These are phyloP conservation scores for Oedothorax gibbosus DNA, from an alignment of 1,140 invertebrate genomes.

Conservation along the genomic window DNA sequence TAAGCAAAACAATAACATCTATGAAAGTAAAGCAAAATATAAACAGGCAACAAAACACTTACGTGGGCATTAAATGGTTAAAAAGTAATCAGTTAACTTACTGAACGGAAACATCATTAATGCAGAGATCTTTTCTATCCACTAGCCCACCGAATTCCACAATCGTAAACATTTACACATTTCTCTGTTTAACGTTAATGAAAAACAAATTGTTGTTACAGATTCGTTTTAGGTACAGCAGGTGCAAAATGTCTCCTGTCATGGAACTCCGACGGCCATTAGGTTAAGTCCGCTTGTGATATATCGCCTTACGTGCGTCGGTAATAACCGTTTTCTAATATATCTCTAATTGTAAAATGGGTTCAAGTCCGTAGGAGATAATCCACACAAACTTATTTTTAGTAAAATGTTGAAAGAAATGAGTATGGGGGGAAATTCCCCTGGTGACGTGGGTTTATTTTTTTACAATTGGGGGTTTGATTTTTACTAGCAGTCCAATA, in stretches of 20 bases:
- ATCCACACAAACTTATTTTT: neutral
- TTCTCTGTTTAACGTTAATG: neutral
- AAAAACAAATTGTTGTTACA: neutral
- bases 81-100: neutral
- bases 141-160: neutral
- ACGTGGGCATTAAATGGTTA: too few relatives aligned
- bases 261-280: neutral
- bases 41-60: too few relatives aligned
- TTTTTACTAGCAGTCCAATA: too few relatives aligned
- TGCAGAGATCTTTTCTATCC: neutral
- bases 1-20: too few relatives aligned
- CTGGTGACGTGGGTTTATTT: too few relatives aligned
- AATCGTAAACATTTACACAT: conserved; percentile 22
- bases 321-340: conserved; percentile 23
- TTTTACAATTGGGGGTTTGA: too few relatives aligned
- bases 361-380: neutral
- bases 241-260: conserved; percentile 21
- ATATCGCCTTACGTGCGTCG: conserved; percentile 20
- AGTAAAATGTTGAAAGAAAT: neutral
- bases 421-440: neutral
- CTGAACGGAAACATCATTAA: conserved; percentile 17
- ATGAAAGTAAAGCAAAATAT: too few relatives aligned
- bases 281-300: neutral
- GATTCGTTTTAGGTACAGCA: neutral
- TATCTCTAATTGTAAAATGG: conserved; percentile 1